These are phyloP conservation scores for Brachymystax lenok DNA, from an alignment of 2,797 vertebrate species.

Conservation along the genomic window DNA sequence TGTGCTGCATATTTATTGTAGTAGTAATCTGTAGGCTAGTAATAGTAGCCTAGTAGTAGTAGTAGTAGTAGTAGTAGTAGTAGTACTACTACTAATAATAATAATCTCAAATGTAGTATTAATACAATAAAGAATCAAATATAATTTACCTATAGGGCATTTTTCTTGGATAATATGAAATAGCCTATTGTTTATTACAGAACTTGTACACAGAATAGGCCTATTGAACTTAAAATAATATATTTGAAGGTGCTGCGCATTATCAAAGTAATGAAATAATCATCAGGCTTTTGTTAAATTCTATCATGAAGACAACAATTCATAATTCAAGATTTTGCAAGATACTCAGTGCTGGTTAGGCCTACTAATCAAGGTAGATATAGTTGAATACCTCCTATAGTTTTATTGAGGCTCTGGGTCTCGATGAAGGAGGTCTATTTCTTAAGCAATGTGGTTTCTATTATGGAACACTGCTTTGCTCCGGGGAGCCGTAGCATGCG, in stretches of 20 bases:
- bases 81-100: no score
- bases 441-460: slow-evolving; percentile 70
- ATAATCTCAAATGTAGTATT: no score
- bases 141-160: no score
- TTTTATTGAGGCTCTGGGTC: slow-evolving; percentile 52
- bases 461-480: slow-evolving; percentile 66
- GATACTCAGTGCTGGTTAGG: neutral
- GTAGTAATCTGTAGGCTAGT: neutral
- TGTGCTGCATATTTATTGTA: neutral
- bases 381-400: slow-evolving; percentile 40
- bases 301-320: neutral
- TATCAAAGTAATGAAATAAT: neutral
- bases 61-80: no score
- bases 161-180: no score
- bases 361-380: neutral
- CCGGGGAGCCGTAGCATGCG: slow-evolving; percentile 59
- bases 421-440: slow-evolving; percentile 54
- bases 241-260: neutral
- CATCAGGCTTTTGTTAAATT: neutral
- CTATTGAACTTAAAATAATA: neutral
- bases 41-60: no score
- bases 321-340: neutral
- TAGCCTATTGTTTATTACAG: neutral
- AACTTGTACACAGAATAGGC: neutral
- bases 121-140: no score